A percentile compares a stretch with the other conserved stretches of the same genome.
phyloP scores from a whole-genome alignment of 2,888 invertebrate genomes.

The Drosophila percnosoma region DNA sequence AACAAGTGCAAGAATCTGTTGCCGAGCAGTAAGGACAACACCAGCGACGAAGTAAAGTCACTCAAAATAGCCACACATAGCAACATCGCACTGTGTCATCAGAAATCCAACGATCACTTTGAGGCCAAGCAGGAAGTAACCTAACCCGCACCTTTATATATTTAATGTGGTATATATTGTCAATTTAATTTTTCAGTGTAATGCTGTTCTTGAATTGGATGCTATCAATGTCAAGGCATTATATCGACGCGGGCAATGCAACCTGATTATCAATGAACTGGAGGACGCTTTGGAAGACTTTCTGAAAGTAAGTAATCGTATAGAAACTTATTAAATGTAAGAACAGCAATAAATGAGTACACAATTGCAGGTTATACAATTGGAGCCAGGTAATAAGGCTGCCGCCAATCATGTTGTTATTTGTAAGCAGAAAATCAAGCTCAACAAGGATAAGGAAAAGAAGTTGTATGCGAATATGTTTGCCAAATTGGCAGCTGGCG shows the following conservation, averaged over 20 bases:
- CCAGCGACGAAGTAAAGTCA: slow-evolving; percentile 85
- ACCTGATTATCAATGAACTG: slow-evolving; percentile 90
- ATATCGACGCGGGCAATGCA: slow-evolving; percentile 94
- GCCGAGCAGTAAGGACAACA: slow-evolving; percentile 82
- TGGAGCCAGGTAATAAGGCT: slow-evolving; percentile 95
- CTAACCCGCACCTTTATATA: not conserved
- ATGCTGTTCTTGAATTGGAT: slow-evolving; percentile 91
- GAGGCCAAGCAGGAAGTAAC: slow-evolving; percentile 89
- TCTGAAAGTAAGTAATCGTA: slow-evolving; percentile 84
- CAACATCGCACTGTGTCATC: slow-evolving; percentile 92
- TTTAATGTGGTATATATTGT: not conserved
- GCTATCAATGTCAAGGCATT: slow-evolving; percentile 93
- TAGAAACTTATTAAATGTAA: not conserved
- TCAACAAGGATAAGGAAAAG: slow-evolving; percentile 92
- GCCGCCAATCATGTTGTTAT: slow-evolving; percentile 91
- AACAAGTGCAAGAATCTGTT: slow-evolving; percentile 87
- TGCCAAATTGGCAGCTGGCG: slow-evolving; percentile 93
- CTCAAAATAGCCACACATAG: slow-evolving; percentile 90
- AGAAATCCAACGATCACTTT: slow-evolving; percentile 88
- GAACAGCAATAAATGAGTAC: not conserved
- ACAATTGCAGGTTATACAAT: slow-evolving; percentile 86
- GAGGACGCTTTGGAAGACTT: slow-evolving; percentile 92
- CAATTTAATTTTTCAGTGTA: slow-evolving; percentile 85
- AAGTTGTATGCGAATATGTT: slow-evolving; percentile 97
- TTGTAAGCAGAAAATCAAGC: slow-evolving; percentile 90